Evolutionary conservation across 2,113 vertebrate genomes (phyloP), one percentile per base, ranked within the genome.

Genomic region (Anoplopoma fimbria): DNA sequence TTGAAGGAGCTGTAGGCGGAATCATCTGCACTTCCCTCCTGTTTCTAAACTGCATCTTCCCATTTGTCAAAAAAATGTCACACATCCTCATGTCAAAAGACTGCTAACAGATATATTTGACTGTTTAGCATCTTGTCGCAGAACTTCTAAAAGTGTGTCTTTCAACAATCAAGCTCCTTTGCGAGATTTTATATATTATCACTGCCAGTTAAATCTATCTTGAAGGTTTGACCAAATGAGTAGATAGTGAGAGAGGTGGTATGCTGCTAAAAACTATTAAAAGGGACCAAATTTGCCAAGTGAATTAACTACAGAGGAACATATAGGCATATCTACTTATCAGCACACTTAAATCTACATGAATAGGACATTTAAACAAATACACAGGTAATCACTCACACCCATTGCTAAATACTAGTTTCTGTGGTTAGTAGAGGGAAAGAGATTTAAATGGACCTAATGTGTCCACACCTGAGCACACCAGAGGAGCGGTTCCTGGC

Each of bases 401-500:
- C 6, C 3, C 10, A 1, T 10, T 21, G 19, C 27, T 69, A 62
- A 77, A 63, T 45, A 45, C 29, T 5, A 23, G 5, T 83, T 82
- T 38, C 9, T 77, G 4, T 69, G 8, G 10, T 71, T 27, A n/a
- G 9, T 31, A 58, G 42, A 42, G 36, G 77, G 36, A 13, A 82
- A 84, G 31, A 1, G 10, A 23, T 81, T 81, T 83, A 80, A 90
- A 94, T 93, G 93, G 92, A 93, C 38, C 80, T 91, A 9, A 69
- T 2, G 21, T 88, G 90, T 86, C 92, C 92, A 40, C 53, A 91
- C 55, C 72, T 79, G 45, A 91, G 89, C 83, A 92, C 90, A 69
- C 91, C 90, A 23, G 92, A 94, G 88, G 92, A 94, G 79, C 88
- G 91, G 72, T 94, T 93, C 89, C 91, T 94, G 92, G 93, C 93